Base-by-base conservation (phyloP, 1,140 invertebrate species). In the Drosophila quadrilineata region DNA sequence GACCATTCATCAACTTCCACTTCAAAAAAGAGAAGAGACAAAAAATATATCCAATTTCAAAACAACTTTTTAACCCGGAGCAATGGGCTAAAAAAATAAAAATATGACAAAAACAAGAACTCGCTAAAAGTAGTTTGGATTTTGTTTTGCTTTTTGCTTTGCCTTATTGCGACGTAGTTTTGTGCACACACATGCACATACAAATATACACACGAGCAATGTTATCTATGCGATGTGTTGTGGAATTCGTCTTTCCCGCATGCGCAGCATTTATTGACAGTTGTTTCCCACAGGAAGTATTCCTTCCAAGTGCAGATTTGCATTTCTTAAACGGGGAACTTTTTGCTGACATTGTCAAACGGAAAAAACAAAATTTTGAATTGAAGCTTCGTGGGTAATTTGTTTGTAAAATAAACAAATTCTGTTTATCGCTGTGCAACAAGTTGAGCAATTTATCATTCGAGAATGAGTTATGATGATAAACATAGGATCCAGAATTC, bases 341-440 rank as follows among this genome's bases (percentile, higher is more conserved):
- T 59, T 17, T 41, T 62, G 71, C 46, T 80, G 75, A 74, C 28
- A 14, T 6, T 1, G 40, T 16, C 49, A 41, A 66, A 57, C 66
- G 75, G 71, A 80, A 59, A 63, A 62, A 46, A 38, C 21, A 43
- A 36, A 46, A 71, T 54, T n/a, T n/a, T n/a, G n/a, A 80, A 79
- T 52, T 50, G 48, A 45, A 79, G 60, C 64, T 24, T 56, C 62
- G 75, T 80, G 75, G 70, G 71, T 79, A 80, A 79, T 43, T 45
- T 53, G 22, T 58, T 53, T 6, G 38, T 24, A 17, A 16, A 22
- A 5, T 33, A 63, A 22, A 9, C 17, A 36, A n/a, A 10, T 38
- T 24, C 35, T 22, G 31, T n/a, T 45, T 22, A 36, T 3, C 26
- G 8, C 14, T n/a, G n/a, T 16, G 6, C 19, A 16, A 17, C 12